These are phyloP conservation scores for Rostratula benghalensis DNA, from an alignment of 2,113 vertebrate genomes.

Conservation along the genomic window DNA sequence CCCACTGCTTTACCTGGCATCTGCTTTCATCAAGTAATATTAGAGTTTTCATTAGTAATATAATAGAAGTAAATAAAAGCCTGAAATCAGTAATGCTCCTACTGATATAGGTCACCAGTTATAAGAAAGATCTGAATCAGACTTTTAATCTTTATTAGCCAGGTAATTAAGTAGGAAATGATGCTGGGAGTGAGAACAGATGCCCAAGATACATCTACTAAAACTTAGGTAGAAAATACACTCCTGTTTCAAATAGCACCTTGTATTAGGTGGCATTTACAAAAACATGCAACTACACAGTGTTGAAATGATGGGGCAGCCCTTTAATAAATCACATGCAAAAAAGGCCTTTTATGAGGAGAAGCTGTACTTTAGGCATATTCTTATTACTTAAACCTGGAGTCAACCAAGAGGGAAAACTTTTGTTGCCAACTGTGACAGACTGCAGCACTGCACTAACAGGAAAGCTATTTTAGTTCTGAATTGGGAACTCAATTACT, in stretches of 20 bases:
- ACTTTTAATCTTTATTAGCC: constrained; percentile 9
- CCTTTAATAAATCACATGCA: neutral
- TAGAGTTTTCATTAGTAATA: neutral
- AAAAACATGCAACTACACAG: neutral
- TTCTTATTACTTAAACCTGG: constrained; percentile 10
- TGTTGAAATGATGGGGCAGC: neutral
- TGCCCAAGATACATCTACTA: neutral
- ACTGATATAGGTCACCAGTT: neutral
- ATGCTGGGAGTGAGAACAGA: neutral
- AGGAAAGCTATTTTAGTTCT: constrained; percentile 56
- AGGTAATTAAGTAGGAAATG: neutral
- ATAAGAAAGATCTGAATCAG: constrained; percentile 1
- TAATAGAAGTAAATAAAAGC: neutral
- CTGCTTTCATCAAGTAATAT: constrained; percentile 21
- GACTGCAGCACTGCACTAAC: constrained; percentile 32
- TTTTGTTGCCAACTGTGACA: neutral
- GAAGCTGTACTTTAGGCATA: neutral
- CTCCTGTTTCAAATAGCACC: neutral
- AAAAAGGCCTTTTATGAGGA: constrained; percentile 2
- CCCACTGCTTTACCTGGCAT: constrained; percentile 10
- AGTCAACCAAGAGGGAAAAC: constrained; percentile 24
- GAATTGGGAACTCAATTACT: constrained; percentile 31
- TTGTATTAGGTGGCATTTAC: neutral
- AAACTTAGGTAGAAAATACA: neutral
- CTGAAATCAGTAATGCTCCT: neutral